Evolutionary conservation across 2,113 vertebrate genomes (phyloP), one percentile per base, ranked within the genome.

Genomic region (Synchiropus splendidus): DNA sequence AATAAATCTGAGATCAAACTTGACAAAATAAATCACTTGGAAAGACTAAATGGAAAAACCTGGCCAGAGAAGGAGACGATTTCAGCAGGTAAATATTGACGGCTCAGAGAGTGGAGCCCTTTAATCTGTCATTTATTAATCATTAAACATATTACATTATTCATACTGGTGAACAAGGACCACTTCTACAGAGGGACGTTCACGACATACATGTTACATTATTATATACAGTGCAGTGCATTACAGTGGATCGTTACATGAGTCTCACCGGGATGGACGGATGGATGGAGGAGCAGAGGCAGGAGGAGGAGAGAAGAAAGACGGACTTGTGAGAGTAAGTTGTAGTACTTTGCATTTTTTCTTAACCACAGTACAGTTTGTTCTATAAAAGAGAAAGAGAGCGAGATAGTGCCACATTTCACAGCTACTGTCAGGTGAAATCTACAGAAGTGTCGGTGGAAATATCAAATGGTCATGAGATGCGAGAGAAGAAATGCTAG

Each of bases 181-280:
- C 80, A 83, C 78, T 81, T 81, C 68, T 79, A 83, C 80, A 78
- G 76, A 79, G 68, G 80, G 78, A 83, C 72, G 72, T 82, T 76
- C 78, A 82, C 80, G 62, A 83, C 80, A 81, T 79, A 81, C 80
- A 83, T 83, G 70, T 81, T 78, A 80, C 80, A 79, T 79, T 72
- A 72, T 79, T 83, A 83, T 83, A 81, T 83, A 83, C 80, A 83
- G 71, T 81, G 80, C 76, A 76, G 80, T 83, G 78, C 76, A 83
- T 78, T 81, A 81, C 78, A 74, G 76, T 79, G 78, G 62, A 63
- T 83, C 57, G 46, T 73, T 79, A 82, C 70, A 79, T 70, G 76
- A 73, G 66, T 76, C 60, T 71, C 66, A 68, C 64, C 51, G 16
- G 70, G 64, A 70, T 59, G 66, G 38, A 54, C 58, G 72, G 65